A percentile compares a stretch with the other conserved stretches of the same genome.
These are phyloP conservation scores for Mesoclemmys tuberculata DNA, from an alignment of 2,113 vertebrate genomes.

Conservation along the genomic window DNA sequence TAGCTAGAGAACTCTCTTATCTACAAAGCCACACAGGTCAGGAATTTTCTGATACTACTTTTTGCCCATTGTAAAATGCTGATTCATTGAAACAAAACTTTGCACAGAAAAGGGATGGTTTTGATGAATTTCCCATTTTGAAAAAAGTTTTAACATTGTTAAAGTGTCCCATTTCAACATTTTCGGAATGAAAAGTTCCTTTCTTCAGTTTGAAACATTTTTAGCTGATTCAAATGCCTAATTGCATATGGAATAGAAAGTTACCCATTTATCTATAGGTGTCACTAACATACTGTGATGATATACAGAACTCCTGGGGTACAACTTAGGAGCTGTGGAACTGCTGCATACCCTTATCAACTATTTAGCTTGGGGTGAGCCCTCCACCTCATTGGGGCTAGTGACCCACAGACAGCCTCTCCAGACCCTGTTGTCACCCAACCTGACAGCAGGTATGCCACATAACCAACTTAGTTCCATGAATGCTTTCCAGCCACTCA, in stretches of 20 bases:
- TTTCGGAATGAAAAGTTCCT: not conserved
- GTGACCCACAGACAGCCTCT: no score
- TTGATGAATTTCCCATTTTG: not conserved
- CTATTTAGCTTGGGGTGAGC: no score
- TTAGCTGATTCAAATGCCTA: not conserved
- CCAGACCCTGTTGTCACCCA: no score
- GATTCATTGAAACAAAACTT: not conserved
- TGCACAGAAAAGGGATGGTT: accelerated
- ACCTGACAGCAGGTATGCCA: no score
- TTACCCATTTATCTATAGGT: not conserved
- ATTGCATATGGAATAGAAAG: not conserved
- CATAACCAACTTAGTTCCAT: no score
- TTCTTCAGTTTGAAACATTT: not conserved
- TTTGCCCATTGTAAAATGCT: not conserved
- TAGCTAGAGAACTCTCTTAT: not conserved
- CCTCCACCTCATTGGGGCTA: no score
- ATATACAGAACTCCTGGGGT: no score
- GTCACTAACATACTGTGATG: not conserved
- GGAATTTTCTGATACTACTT: not conserved
- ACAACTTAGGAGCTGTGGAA: no score
- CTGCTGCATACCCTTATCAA: no score
- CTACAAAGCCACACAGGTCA: not conserved
- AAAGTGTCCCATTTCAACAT: not conserved
- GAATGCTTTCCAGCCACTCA: no score
- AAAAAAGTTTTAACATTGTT: not conserved